phyloP scores from a whole-genome alignment of 1,140 invertebrate genomes.

The Drosophila santomea region DNA sequence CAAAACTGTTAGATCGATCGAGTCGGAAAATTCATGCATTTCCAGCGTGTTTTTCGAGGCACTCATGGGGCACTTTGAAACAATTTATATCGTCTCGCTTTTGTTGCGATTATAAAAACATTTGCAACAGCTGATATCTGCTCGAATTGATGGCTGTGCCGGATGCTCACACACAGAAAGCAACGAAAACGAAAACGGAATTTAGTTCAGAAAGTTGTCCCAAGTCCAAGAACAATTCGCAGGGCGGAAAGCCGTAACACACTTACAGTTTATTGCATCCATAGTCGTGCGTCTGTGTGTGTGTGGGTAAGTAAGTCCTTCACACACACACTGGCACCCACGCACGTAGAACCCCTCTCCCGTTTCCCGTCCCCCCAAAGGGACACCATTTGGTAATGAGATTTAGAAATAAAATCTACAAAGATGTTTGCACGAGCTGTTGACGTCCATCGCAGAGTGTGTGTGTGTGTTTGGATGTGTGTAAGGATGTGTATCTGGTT shows the following conservation, averaged over 20 bases:
- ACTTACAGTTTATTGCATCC: conserved; percentile 81
- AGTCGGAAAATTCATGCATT: conserved; percentile 7
- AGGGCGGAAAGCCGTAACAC: conserved; percentile 46
- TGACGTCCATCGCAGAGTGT: conserved; percentile 55
- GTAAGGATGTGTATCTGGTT: conserved; percentile 14
- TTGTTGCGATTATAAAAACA: conserved; percentile 73
- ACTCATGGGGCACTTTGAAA: conserved; percentile 17
- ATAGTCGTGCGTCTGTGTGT: conserved; percentile 45
- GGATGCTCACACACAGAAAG: conserved; percentile 14
- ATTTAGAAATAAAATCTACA: conserved; percentile 83
- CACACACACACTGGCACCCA: conserved; percentile 4
- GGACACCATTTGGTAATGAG: conserved; percentile 82
- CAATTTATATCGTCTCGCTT: conserved; percentile 39
- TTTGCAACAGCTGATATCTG: conserved; percentile 75
- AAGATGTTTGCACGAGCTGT: conserved; percentile 81
- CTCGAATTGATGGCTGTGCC: conserved; percentile 53
- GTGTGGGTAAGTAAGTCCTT: conserved; percentile 45
- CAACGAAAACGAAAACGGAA: background rate
- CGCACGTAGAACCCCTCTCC: conserved; percentile 10
- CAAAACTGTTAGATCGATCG: conserved; percentile 2
- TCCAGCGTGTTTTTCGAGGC: background rate
- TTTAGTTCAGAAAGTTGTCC: conserved; percentile 25
- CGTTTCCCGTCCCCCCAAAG: conserved; percentile 34
- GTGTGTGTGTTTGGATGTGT: conserved; percentile 8
- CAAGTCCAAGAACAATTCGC: conserved; percentile 45